phyloP scores from a whole-genome alignment of 2,888 invertebrate species.

The Oeneis ivallda region DNA sequence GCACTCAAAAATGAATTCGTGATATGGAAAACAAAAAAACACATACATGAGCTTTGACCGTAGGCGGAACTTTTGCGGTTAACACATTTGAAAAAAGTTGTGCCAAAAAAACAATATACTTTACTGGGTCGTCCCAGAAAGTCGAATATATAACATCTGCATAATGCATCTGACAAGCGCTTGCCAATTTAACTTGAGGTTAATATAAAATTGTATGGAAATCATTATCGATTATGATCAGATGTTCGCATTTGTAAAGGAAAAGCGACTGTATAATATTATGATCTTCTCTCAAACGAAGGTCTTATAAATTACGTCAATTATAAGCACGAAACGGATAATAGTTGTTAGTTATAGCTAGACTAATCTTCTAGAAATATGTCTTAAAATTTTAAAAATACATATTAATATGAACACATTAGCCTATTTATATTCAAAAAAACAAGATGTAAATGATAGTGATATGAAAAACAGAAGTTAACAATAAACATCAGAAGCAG shows the following conservation, averaged over 20 bases:
- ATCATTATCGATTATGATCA: slow-evolving; percentile 7
- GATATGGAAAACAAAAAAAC: slow-evolving; percentile 8
- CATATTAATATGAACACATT: too few relatives aligned
- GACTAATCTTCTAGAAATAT: not conserved
- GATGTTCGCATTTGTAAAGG: slow-evolving; percentile 11
- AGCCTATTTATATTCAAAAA: too few relatives aligned
- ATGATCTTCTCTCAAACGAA: slow-evolving; percentile 23
- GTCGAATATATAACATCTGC: not conserved
- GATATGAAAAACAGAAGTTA: too few relatives aligned
- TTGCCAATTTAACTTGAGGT: not conserved
- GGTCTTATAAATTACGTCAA: slow-evolving; percentile 26
- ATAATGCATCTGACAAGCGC: slow-evolving; percentile 1
- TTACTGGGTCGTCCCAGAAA: not conserved
- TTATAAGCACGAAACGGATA: slow-evolving; percentile 25
- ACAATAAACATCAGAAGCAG: too few relatives aligned
- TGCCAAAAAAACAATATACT: not conserved
- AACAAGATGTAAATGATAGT: too few relatives aligned
- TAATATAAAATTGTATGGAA: not conserved
- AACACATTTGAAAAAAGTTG: not conserved
- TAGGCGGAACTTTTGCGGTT: not conserved
- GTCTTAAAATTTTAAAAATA: not conserved
- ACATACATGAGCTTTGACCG: not conserved
- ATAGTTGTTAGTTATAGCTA: slow-evolving; percentile 5
- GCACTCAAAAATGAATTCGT: not conserved
- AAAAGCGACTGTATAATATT: slow-evolving; percentile 23